Base-by-base conservation (phyloP, 2,888 invertebrate genomes). In the Drosophila emarginata region DNA sequence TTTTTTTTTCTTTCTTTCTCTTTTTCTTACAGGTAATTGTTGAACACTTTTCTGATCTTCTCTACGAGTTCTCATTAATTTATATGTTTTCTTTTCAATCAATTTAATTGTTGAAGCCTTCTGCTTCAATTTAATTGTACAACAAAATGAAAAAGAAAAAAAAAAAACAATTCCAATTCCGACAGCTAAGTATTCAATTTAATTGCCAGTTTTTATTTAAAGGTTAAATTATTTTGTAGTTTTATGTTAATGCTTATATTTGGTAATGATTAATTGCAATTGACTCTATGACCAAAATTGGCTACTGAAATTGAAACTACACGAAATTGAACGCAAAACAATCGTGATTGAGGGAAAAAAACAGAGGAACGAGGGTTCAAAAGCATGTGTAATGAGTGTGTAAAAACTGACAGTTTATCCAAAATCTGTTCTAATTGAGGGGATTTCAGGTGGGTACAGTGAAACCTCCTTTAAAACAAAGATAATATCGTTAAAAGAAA, bases 251-350 rank as follows among this genome's bases (percentile, higher is more conserved):
- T 79, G 80, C 64, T 76, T 84, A 75, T 82, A 82, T 87, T 80
- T 87, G 82, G 86, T 79, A 76, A 80, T 88, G 89, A 84, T 87
- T 84, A 84, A 87, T 84, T 84, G 83, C 78, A 82, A 77, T 87
- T 74, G 74, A 69, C 78, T 82, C 68, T 57, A 45, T 54, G 36
- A 40, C 69, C 87, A 68, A 84, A 82, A 80, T 80, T 80, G 84
- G 87, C 63, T 66, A 65, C 61, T 70, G 75, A 66, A 40, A 53
- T 40, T 58, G 59, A 56, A 54, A 50, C 53, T 61, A 67, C 37
- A 67, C 52, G 64, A 72, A 69, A 70, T 61, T 4, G 58, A 72
- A 69, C 37, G 39, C n/a, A n/a, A 65, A 56, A 28, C 28, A 45
- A 67, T 14, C 37, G 39, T 11, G 37, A 12, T 40, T 18, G 52